These are phyloP conservation scores for Drosophila orosa DNA, from an alignment of 1,140 invertebrate species.

Conservation along the genomic window DNA sequence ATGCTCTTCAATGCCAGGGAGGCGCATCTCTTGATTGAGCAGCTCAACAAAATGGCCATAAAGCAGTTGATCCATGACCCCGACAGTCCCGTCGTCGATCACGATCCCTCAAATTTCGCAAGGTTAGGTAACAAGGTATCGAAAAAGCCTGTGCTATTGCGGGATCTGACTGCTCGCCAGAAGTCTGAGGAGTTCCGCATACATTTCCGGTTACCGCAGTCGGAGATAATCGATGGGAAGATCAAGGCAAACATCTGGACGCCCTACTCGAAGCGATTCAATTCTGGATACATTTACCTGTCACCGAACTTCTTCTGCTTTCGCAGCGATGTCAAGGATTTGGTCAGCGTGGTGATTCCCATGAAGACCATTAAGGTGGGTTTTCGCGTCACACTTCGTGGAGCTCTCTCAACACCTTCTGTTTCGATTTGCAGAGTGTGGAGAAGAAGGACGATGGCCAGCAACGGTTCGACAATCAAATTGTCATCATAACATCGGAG, in stretches of 20 bases:
- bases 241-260: conserved; percentile 94
- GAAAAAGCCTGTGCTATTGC: conserved; percentile 94
- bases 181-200: conserved; percentile 94
- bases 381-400: background rate
- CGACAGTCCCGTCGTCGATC: conserved; percentile 80
- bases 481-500: conserved; percentile 93
- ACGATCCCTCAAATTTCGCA: conserved; percentile 60
- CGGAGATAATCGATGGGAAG: conserved; percentile 96
- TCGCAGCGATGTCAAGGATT: conserved; percentile 93
- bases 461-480: conserved; percentile 87
- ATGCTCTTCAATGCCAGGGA: conserved; percentile 95
- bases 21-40: conserved; percentile 96
- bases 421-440: conserved; percentile 64
- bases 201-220: conserved; percentile 93
- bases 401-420: background rate
- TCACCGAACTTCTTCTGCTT: conserved; percentile 98
- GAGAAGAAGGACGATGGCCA: conserved; percentile 86
- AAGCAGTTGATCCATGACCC: conserved; percentile 88
- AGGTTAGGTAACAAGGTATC: conserved; percentile 91
- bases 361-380: conserved; percentile 86
- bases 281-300: conserved; percentile 95
- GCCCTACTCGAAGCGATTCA: conserved; percentile 96
- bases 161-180: conserved; percentile 97
- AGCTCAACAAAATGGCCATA: conserved; percentile 98
- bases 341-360: conserved; percentile 95